phyloP scores from a whole-genome alignment of 1,140 invertebrate genomes.

The Ooceraea biroi region DNA sequence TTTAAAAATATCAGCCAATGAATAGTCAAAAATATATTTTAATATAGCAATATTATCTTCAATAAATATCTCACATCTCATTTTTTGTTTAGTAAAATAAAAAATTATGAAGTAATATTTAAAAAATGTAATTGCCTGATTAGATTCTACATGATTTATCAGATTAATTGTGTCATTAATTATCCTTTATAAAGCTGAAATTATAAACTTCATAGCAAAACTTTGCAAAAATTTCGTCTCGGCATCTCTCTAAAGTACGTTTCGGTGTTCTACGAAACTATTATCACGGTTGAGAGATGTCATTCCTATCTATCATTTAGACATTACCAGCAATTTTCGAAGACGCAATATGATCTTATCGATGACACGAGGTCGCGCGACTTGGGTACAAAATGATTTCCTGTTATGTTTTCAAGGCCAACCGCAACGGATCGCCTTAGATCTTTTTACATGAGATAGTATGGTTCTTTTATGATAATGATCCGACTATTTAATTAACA shows the following conservation, averaged over 20 bases:
- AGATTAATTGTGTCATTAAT: slow-evolving; percentile 5
- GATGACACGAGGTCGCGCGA: slow-evolving; percentile 55
- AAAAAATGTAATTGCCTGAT: neutral
- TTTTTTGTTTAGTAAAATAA: neutral
- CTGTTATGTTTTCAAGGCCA: slow-evolving; percentile 57
- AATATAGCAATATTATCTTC: neutral
- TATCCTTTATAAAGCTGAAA: neutral
- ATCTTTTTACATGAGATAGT: slow-evolving; percentile 30
- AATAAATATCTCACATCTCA: neutral
- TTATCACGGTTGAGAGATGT: slow-evolving; percentile 2
- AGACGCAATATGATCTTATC: slow-evolving; percentile 57
- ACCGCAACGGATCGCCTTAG: slow-evolving; percentile 44
- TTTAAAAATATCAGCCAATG: neutral
- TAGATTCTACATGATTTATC: neutral
- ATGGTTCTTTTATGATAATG: neutral
- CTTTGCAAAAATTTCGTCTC: too few relatives aligned
- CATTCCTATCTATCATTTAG: slow-evolving; percentile 9
- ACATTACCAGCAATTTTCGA: slow-evolving; percentile 25
- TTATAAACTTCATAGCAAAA: neutral
- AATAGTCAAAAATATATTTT: neutral
- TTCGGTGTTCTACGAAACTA: neutral
- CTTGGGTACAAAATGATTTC: slow-evolving; percentile 52
- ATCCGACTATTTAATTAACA: neutral
- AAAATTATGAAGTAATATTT: neutral
- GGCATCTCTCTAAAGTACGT: neutral